phyloP scores from a whole-genome alignment of 1,140 invertebrate genomes.

The Neodiprion pinetum region DNA sequence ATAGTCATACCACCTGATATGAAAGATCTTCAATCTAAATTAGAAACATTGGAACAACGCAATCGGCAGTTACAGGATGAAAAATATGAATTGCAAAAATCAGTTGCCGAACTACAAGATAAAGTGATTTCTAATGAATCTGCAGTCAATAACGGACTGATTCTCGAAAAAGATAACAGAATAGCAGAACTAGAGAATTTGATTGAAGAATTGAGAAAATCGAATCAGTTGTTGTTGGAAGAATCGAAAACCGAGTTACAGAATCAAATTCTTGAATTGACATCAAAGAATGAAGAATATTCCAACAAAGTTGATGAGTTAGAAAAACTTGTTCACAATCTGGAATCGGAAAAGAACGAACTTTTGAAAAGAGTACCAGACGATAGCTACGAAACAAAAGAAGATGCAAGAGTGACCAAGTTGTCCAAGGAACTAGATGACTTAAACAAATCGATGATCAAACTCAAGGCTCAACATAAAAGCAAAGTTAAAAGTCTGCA shows the following conservation, averaged over 20 bases:
- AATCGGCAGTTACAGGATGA: constrained; percentile 50
- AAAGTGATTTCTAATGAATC: constrained; percentile 37
- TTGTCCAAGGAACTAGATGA: constrained; percentile 76
- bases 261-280: constrained; percentile 41
- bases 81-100: constrained; percentile 53
- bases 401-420: constrained; percentile 63
- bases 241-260: constrained; percentile 47
- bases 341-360: constrained; percentile 48
- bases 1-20: constrained; percentile 37
- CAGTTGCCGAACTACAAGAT: constrained; percentile 48
- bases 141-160: constrained; percentile 32
- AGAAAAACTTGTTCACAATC: constrained; percentile 42
- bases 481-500: constrained; percentile 84
- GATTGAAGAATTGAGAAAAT: constrained; percentile 50
- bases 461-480: constrained; percentile 81
- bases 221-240: constrained; percentile 44
- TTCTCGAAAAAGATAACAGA: constrained; percentile 50
- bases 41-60: constrained; percentile 43
- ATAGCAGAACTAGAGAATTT: constrained; percentile 55
- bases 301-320: constrained; percentile 43
- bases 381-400: constrained; percentile 41
- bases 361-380: constrained; percentile 34
- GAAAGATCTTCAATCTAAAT: constrained; percentile 44
- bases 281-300: constrained; percentile 45
- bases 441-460: constrained; percentile 82